phyloP scores from a whole-genome alignment of 1,140 invertebrate genomes.

The Ylistrum balloti region DNA sequence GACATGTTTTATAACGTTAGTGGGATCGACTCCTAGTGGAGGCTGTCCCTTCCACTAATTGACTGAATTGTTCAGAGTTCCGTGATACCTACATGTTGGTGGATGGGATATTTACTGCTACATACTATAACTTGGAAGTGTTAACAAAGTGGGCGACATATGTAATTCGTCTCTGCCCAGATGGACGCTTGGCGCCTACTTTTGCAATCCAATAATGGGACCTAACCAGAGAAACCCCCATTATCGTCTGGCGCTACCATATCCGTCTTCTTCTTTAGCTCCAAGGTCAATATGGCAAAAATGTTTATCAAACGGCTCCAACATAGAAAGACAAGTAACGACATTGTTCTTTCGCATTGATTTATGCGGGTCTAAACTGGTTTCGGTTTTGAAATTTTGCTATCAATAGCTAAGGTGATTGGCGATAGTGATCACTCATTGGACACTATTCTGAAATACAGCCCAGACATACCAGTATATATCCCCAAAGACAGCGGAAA shows the following conservation, averaged over 20 bases:
- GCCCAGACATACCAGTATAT: no score
- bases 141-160: neutral
- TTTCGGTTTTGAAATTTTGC: neutral
- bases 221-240: neutral
- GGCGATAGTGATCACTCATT: no score
- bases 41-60: no score
- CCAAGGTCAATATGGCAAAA: neutral
- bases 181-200: neutral
- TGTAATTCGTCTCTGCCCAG: neutral
- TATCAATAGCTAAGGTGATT: neutral
- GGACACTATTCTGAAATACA: no score
- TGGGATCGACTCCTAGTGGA: no score
- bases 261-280: neutral
- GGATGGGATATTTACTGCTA: no score
- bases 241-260: neutral
- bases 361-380: neutral
- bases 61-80: no score
- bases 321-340: neutral
- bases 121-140: no score
- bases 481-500: no score
- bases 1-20: no score
- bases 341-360: neutral
- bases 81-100: no score
- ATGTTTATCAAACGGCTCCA: neutral
- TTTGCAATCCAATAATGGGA: neutral